Evolutionary conservation across 2,888 invertebrate species (phyloP).

Genomic region (Phalera bucephala): DNA sequence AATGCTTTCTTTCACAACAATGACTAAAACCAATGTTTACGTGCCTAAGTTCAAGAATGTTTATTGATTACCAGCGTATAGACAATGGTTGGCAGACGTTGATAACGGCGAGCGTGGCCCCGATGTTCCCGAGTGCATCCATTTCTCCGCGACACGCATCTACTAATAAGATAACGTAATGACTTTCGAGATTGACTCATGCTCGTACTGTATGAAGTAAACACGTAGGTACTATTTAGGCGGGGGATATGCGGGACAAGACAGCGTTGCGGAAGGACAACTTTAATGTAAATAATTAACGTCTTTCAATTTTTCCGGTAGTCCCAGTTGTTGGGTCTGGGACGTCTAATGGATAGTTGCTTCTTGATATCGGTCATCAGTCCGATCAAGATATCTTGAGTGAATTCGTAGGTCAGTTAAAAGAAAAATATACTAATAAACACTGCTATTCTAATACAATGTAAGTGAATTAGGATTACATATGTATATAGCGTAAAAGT

Average conservation of each 20-base stretch:
- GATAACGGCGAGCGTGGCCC: conserved; percentile 53
- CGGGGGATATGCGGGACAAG: conserved; percentile 1
- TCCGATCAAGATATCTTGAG: too few species aligned
- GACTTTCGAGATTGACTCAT: conserved; percentile 73
- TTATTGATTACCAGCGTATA: conserved; percentile 60
- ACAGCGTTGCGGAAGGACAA: not conserved
- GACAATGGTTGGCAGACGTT: conserved; percentile 47
- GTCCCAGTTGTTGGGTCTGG: too few species aligned
- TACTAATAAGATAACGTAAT: conserved; percentile 63
- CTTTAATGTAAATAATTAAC: too few species aligned
- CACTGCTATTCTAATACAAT: too few species aligned
- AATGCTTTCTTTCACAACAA: conserved; percentile 23
- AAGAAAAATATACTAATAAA: too few species aligned
- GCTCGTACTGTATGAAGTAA: conserved; percentile 56
- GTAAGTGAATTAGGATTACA: too few species aligned
- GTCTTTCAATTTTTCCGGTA: too few species aligned
- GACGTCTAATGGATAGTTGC: too few species aligned
- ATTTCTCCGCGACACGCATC: conserved; percentile 59
- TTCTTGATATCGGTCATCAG: too few species aligned
- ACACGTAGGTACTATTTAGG: conserved; percentile 28
- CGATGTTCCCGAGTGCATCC: conserved; percentile 49
- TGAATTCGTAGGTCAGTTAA: too few species aligned
- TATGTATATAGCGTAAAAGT: too few species aligned
- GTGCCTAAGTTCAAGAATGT: conserved; percentile 62
- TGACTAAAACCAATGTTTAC: conserved; percentile 40